phyloP scores from a whole-genome alignment of 2,888 invertebrate species.

The Archips xylosteana region DNA sequence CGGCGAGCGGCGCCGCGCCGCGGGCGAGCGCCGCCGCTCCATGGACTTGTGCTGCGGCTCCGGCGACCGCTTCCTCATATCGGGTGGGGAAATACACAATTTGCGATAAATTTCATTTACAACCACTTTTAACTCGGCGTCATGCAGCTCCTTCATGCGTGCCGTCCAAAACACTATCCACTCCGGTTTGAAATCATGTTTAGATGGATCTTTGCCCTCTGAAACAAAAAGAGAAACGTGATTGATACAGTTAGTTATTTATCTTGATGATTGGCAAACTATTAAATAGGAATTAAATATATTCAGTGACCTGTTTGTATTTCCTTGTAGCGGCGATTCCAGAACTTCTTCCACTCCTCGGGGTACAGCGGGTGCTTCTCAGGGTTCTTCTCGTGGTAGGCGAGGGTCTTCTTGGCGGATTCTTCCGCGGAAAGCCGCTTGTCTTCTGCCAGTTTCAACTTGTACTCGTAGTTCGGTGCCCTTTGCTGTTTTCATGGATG shows the following conservation, averaged over 20 bases:
- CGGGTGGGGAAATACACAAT: constrained; percentile 77
- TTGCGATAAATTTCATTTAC: constrained; percentile 89
- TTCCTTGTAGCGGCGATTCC: constrained; percentile 94
- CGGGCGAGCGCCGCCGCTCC: constrained; percentile 34
- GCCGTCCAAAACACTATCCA: constrained; percentile 95
- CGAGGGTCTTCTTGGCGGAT: constrained; percentile 87
- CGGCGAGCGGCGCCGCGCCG: constrained; percentile 13
- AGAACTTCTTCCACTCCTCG: constrained; percentile 96
- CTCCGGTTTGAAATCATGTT: constrained; percentile 94
- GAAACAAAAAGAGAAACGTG: constrained; percentile 38
- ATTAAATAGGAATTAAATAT: not conserved
- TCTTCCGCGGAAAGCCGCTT: constrained; percentile 81
- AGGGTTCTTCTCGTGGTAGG: constrained; percentile 93
- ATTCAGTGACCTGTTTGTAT: constrained; percentile 85
- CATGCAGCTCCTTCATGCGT: constrained; percentile 92
- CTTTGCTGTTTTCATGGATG: constrained; percentile 33
- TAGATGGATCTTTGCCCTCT: constrained; percentile 90
- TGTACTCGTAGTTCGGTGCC: constrained; percentile 73
- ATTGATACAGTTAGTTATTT: not conserved
- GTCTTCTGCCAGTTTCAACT: constrained; percentile 81
- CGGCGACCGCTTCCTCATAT: constrained; percentile 46
- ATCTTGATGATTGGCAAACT: not conserved
- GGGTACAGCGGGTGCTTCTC: constrained; percentile 95
- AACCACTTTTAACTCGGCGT: constrained; percentile 87
- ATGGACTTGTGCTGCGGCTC: constrained; percentile 42